Evolutionary conservation across 2,888 invertebrate genomes (phyloP), one percentile per base, ranked within the genome.

Genomic region (Torymus texanus): DNA sequence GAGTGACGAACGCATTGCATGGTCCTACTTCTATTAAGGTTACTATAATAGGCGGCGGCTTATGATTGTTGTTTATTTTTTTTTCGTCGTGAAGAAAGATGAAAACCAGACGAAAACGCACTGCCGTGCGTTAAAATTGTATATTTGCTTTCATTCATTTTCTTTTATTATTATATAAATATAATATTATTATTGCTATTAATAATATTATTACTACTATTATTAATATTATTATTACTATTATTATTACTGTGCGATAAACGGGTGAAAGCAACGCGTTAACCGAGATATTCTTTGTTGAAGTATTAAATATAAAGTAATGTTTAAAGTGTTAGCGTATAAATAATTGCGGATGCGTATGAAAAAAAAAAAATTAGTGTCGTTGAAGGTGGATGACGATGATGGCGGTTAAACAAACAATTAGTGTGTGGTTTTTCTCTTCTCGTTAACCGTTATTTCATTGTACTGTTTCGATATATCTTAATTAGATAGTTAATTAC

Each of bases 401-500:
- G 55, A 56, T 73, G 58, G 68, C 41, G 68, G 78, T 70, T 79
- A 68, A 67, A 75, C 75, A 82, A 83, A 73, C 66, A 83, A 82
- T 85, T 83, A 80, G 83, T 83, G 82, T 83, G 80, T 84, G 83
- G 82, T 85, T 79, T 82, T 82, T 81, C 81, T 84, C 86, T 83
- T 62, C 66, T 77, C 74, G 75, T 78, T 78, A 67, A 83, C 85
- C 84, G 85, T 88, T 87, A 86, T 88, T 84, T 87, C 85, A 84
- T 84, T 84, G 84, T 86, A 88, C 82, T 86, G 87, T 88, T 88
- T 84, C 84, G 82, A 84, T 82, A 85, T 83, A 85, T 86, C 87
- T 86, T 86, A 88, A 86, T 84, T 87, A 88, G 86, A 73, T 85
- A 85, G 84, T 85, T 85, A 78, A 84, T 84, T 84, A 82, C 82